Percentiles rank a stretch among this genome's conserved stretches.
phyloP scores from a whole-genome alignment of 2,113 vertebrate genomes.

The Opisthocomus hoazin region DNA sequence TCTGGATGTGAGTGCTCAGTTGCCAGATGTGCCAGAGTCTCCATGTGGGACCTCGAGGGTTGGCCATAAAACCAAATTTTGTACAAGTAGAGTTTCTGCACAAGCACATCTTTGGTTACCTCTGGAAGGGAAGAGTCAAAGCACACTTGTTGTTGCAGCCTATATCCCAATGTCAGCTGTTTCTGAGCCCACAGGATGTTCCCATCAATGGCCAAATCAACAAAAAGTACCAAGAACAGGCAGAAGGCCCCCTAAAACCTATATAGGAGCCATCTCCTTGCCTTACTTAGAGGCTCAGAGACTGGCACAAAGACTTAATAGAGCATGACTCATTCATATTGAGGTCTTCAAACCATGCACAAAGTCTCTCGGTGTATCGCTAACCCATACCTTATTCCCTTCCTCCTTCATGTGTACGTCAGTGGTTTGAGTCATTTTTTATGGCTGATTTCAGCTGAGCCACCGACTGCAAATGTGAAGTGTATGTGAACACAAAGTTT shows the following conservation, averaged over 20 bases:
- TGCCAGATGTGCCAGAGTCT: not conserved
- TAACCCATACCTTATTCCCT: not conserved
- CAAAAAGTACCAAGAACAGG: not conserved
- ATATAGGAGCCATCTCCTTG: not conserved
- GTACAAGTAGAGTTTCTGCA: too few relatives aligned
- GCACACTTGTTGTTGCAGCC: accelerated
- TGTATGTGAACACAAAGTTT: not conserved
- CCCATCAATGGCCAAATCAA: too few relatives aligned
- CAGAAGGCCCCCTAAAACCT: not conserved
- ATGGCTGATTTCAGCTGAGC: not conserved
- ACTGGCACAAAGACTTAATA: not conserved
- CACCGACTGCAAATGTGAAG: not conserved
- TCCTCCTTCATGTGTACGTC: not conserved
- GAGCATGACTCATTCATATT: not conserved
- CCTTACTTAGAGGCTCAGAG: not conserved
- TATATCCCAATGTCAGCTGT: not conserved
- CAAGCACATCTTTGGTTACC: not conserved
- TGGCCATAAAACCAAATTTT: not conserved
- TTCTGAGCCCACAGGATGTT: not conserved
- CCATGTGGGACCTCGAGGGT: too few relatives aligned
- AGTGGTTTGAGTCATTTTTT: not conserved
- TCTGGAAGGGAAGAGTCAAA: not conserved
- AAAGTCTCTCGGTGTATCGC: not conserved
- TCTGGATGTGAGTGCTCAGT: not conserved
- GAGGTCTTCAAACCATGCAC: not conserved